phyloP scores from a whole-genome alignment of 1,140 invertebrate genomes.

The Phenacoccus solenopsis region DNA sequence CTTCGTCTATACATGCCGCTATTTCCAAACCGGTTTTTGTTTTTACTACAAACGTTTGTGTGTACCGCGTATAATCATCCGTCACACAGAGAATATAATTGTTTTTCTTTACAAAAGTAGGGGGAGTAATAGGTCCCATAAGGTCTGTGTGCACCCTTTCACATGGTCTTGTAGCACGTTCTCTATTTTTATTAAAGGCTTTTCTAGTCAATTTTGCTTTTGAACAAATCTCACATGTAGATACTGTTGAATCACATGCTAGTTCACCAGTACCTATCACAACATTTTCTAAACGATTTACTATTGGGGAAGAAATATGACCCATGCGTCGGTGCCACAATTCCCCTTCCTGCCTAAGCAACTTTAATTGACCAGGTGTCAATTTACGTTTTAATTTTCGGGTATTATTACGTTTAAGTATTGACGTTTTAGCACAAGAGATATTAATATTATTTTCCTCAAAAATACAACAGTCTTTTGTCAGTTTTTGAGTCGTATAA shows the following conservation, averaged over 20 bases:
- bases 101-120: not conserved
- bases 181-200: not conserved
- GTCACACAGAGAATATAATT: not conserved
- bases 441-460: not conserved
- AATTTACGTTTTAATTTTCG: not conserved
- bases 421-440: not conserved
- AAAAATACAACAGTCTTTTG: no score
- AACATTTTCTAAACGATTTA: not conserved
- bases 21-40: not conserved
- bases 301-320: not conserved
- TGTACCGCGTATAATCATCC: not conserved
- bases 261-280: not conserved
- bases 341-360: not conserved
- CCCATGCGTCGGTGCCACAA: not conserved
- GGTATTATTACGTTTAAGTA: not conserved
- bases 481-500: not conserved
- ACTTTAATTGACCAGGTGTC: not conserved
- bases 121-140: not conserved
- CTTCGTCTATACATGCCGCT: not conserved
- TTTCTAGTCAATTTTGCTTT: not conserved
- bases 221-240: slow-evolving; percentile 6
- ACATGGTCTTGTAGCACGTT: not conserved
- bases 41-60: not conserved
- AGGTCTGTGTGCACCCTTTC: not conserved
- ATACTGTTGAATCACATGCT: not conserved